Evolutionary conservation across 2,113 vertebrate genomes (phyloP).

Genomic region (mouse (Mus musculus)): DNA sequence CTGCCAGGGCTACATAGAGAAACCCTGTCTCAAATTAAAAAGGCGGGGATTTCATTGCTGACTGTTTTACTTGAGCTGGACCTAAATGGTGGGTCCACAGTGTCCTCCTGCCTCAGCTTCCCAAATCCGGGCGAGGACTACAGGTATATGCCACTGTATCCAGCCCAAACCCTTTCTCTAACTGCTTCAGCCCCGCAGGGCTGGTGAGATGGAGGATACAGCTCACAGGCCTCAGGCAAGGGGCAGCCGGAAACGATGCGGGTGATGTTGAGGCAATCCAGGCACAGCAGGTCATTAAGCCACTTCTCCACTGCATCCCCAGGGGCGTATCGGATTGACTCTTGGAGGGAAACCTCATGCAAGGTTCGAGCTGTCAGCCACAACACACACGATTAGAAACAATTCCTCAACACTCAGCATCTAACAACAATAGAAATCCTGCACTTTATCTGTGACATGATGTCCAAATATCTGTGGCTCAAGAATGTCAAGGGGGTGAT

Average conservation of each 20-base stretch:
- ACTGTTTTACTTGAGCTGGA: not conserved
- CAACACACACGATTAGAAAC: not conserved
- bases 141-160: not conserved
- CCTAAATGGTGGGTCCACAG: not conserved
- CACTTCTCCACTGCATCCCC: conserved; percentile 96
- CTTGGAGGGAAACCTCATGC: conserved; percentile 95
- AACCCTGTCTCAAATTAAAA: not conserved
- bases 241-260: conserved; percentile 96
- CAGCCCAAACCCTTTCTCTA: not conserved
- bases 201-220: conserved; percentile 91
- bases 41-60: not conserved
- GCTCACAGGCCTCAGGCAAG: conserved; percentile 94
- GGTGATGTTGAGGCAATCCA: conserved; percentile 96
- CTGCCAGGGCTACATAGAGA: not conserved
- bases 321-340: conserved; percentile 96
- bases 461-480: not conserved
- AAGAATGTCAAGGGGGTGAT: not conserved
- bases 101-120: not conserved
- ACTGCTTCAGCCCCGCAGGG: not conserved
- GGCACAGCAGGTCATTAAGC: conserved; percentile 96
- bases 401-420: not conserved
- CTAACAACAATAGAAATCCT: not conserved
- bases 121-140: not conserved
- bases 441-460: not conserved
- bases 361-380: conserved; percentile 89